A percentile compares a stretch with the other conserved stretches of the same genome.
Evolutionary conservation across 2,888 invertebrate genomes (phyloP).

Genomic region (Sinodicranocentrus sp.): DNA sequence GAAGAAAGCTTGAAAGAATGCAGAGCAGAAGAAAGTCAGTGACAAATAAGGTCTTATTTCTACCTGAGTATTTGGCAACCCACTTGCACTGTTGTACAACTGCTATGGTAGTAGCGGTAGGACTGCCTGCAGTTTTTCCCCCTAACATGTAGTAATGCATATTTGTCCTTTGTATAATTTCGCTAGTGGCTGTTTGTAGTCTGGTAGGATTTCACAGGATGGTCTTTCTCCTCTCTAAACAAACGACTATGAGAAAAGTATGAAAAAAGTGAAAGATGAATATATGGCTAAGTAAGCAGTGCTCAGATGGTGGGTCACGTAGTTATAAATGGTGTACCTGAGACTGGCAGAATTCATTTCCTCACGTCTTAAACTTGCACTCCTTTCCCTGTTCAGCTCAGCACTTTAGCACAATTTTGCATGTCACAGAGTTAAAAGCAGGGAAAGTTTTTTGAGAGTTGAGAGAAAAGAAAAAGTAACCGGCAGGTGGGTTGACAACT

Average conservation of each 20-base stretch:
- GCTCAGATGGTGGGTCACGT: constrained; percentile 39
- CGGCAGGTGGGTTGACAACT: constrained; percentile 56
- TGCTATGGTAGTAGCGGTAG: constrained; percentile 35
- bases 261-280: background rate
- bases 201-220: constrained; percentile 19
- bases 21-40: constrained; percentile 45
- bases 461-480: constrained; percentile 28
- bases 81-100: constrained; percentile 8
- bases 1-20: background rate
- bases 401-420: background rate
- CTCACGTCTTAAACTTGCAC: constrained; percentile 14
- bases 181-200: background rate
- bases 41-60: constrained; percentile 58
- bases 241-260: background rate
- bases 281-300: background rate
- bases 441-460: background rate
- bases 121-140: background rate
- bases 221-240: constrained; percentile 5
- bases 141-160: background rate
- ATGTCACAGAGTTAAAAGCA: background rate
- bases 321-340: constrained; percentile 39
- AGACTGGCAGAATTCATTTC: constrained; percentile 58
- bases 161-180: constrained; percentile 7
- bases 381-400: constrained; percentile 25
- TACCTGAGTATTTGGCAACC: constrained; percentile 50